These are phyloP conservation scores for Slavum lentiscoides DNA, from an alignment of 2,888 invertebrate species.

Conservation along the genomic window DNA sequence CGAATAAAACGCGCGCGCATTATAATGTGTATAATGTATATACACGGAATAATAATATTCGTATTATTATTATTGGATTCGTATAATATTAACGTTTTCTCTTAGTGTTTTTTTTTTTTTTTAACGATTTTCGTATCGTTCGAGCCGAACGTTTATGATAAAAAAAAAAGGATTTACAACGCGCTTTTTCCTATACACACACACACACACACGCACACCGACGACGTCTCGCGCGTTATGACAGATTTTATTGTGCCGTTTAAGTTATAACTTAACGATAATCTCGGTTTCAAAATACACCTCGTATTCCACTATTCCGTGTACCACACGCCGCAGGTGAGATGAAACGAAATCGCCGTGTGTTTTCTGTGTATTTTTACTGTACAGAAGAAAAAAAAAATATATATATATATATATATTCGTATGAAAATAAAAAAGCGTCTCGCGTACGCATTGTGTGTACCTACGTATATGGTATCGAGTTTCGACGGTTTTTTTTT, in stretches of 20 bases:
- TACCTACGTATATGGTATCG: too few species aligned
- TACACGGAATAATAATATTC: too few species aligned
- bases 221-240: background rate
- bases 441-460: too few species aligned
- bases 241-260: background rate
- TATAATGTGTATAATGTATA: too few species aligned
- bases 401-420: too few species aligned
- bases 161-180: slow-evolving; percentile 12
- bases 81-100: background rate
- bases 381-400: too few species aligned
- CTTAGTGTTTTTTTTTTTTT: background rate
- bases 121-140: slow-evolving; percentile 25
- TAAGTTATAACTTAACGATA: background rate
- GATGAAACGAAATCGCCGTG: background rate
- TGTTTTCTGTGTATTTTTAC: too few species aligned
- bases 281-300: slow-evolving; percentile 5
- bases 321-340: background rate
- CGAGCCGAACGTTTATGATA: slow-evolving; percentile 18
- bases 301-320: too few species aligned
- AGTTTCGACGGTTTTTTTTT: too few species aligned
- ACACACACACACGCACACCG: background rate
- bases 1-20: too few species aligned
- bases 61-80: background rate
- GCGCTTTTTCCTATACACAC: background rate
- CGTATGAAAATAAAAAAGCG: too few species aligned